These are phyloP conservation scores for Trichacis sp. DNA, from an alignment of 2,888 invertebrate genomes.

Conservation along the genomic window DNA sequence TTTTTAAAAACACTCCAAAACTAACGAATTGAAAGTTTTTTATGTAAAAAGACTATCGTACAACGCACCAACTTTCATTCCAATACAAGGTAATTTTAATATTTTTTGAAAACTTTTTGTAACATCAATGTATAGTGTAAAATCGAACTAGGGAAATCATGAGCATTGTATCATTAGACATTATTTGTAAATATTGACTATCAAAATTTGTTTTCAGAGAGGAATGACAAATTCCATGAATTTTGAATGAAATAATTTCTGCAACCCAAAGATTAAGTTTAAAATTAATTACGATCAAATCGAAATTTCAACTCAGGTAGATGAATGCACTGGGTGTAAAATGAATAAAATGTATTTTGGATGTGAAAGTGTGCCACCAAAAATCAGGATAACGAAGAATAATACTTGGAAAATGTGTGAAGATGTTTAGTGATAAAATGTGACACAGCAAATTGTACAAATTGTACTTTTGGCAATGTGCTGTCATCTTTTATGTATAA, in stretches of 20 bases:
- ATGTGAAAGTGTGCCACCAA: neutral
- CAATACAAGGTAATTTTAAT: neutral
- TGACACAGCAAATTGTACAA: neutral
- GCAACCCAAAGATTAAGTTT: neutral
- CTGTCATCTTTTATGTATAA: neutral
- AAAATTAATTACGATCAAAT: neutral
- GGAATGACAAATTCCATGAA: no score
- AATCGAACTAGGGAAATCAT: no score
- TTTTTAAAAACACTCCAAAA: constrained; percentile 1
- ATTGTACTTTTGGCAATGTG: no score
- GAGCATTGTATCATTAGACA: neutral
- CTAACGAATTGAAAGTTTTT: neutral
- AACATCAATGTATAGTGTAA: neutral
- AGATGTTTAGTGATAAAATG: neutral
- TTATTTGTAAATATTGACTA: neutral
- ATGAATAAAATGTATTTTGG: neutral
- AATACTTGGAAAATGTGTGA: no score
- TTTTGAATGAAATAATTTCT: neutral
- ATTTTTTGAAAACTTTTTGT: neutral
- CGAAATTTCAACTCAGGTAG: neutral
- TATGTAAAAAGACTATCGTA: neutral
- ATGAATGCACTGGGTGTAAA: no score
- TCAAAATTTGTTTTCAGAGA: no score
- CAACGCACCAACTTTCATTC: neutral
- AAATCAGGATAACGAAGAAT: neutral